A percentile compares a stretch with the other conserved stretches of the same genome.
Conservation (phyloP, 2,888 invertebrate genomes). For the Xanthorhoe spadicearia region DNA sequence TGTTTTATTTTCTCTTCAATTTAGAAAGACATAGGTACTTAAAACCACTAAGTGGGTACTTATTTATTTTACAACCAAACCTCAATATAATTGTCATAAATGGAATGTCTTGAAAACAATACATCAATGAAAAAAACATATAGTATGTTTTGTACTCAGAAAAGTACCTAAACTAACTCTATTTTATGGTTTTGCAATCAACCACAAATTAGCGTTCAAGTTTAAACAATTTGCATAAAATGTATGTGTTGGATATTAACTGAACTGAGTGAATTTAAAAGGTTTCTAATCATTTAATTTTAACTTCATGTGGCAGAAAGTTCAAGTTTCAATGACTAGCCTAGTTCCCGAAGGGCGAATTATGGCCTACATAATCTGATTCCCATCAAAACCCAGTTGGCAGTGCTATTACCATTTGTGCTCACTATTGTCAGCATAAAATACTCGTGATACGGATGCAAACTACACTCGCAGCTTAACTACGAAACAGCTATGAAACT, state of each 20-base stretch:
- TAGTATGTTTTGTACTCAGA: background rate
- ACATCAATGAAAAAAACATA: background rate
- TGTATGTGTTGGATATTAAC: too few species aligned
- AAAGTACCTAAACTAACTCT: background rate
- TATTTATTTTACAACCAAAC: slow-evolving; percentile 17
- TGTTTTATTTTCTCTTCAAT: slow-evolving; percentile 41
- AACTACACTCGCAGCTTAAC: slow-evolving; percentile 30
- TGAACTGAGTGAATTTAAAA: background rate
- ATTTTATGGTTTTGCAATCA: background rate
- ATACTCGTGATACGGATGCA: slow-evolving; percentile 41
- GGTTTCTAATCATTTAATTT: too few species aligned
- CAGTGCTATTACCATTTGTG: slow-evolving; percentile 43
- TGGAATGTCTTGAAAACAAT: background rate
- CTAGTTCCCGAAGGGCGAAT: slow-evolving; percentile 13
- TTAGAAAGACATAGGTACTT: slow-evolving; percentile 37
- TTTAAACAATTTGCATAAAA: background rate
- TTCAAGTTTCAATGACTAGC: slow-evolving; percentile 7
- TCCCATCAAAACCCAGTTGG: slow-evolving; percentile 43
- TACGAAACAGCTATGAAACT: slow-evolving; percentile 16
- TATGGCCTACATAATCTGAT: slow-evolving; percentile 33
- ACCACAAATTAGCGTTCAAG: background rate
- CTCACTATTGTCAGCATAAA: slow-evolving; percentile 44
- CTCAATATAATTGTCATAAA: background rate
- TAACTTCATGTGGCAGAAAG: background rate
- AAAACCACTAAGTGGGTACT: slow-evolving; percentile 35